Evolutionary conservation across 1,140 invertebrate species (phyloP).

Genomic region (Agraylea sexmaculata): DNA sequence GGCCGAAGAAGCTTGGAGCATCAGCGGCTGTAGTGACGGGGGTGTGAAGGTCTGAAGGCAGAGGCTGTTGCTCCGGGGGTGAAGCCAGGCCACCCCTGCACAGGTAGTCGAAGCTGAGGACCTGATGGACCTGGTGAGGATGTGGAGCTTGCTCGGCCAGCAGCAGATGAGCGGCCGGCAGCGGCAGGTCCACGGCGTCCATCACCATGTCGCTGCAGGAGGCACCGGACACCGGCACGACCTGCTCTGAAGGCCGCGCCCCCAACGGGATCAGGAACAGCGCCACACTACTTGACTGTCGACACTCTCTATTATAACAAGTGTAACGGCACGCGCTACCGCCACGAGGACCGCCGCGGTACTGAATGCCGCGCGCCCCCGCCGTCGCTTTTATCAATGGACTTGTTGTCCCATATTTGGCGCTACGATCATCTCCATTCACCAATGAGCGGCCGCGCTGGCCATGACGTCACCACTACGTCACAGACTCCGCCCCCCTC

Average conservation of each 20-base stretch:
- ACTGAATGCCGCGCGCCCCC: constrained; percentile 39
- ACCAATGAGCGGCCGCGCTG: constrained; percentile 31
- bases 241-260: constrained; percentile 41
- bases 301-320: neutral
- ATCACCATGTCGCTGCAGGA: constrained; percentile 19
- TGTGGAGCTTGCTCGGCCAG: constrained; percentile 18
- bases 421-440: constrained; percentile 25
- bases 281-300: constrained; percentile 35
- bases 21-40: constrained; percentile 67
- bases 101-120: constrained; percentile 20
- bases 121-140: too few relatives aligned
- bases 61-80: constrained; percentile 19
- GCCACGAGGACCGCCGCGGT: constrained; percentile 34
- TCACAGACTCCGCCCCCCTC: constrained; percentile 27
- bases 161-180: constrained; percentile 15
- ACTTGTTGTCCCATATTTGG: constrained; percentile 42
- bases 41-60: constrained; percentile 55
- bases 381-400: constrained; percentile 39
- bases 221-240: constrained; percentile 34
- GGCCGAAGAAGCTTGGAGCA: constrained; percentile 65
- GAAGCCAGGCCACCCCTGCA: constrained; percentile 9
- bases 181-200: constrained; percentile 18
- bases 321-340: constrained; percentile 26
- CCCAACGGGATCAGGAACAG: constrained; percentile 37
- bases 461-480: constrained; percentile 35